Evolutionary conservation across 2,888 invertebrate genomes (phyloP).

Genomic region (Eumerus sabulonum): DNA sequence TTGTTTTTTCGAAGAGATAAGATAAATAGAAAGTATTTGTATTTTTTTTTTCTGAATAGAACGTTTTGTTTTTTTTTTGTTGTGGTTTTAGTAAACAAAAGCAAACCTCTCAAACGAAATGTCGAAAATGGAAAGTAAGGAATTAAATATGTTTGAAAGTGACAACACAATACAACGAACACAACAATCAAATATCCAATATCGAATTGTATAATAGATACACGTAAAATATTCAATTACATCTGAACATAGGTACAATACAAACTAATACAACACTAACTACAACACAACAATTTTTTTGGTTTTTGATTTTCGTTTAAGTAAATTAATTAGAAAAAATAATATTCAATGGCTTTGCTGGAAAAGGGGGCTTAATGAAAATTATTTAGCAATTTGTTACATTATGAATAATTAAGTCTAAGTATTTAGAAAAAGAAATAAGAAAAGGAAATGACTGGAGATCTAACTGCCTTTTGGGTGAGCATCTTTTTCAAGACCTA

Average conservation of each 20-base stretch:
- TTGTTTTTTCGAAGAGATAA: constrained; percentile 55
- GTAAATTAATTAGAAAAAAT: constrained; percentile 28
- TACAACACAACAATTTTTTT: constrained; percentile 51
- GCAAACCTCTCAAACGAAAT: constrained; percentile 17
- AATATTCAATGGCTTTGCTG: constrained; percentile 45
- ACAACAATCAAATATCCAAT: constrained; percentile 61
- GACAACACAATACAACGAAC: constrained; percentile 66
- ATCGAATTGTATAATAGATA: constrained; percentile 50
- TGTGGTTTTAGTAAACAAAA: too few species aligned
- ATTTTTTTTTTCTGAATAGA: constrained; percentile 37
- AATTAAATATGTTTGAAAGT: constrained; percentile 43
- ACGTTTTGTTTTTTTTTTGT: constrained; percentile 23
- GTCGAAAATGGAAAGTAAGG: constrained; percentile 10
- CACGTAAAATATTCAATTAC: constrained; percentile 42
- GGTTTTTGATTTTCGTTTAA: constrained; percentile 9
- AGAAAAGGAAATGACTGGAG: too few species aligned
- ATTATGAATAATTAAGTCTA: background rate
- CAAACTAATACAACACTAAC: constrained; percentile 67
- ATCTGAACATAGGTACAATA: constrained; percentile 57
- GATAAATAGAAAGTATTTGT: constrained; percentile 66
- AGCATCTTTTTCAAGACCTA: too few species aligned
- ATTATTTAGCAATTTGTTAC: background rate
- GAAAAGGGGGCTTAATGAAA: background rate
- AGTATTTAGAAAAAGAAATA: too few species aligned
- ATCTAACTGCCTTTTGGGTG: too few species aligned